Evolutionary conservation across 2,113 vertebrate genomes (phyloP).

Genomic region (Cricetomys ansorgei): DNA sequence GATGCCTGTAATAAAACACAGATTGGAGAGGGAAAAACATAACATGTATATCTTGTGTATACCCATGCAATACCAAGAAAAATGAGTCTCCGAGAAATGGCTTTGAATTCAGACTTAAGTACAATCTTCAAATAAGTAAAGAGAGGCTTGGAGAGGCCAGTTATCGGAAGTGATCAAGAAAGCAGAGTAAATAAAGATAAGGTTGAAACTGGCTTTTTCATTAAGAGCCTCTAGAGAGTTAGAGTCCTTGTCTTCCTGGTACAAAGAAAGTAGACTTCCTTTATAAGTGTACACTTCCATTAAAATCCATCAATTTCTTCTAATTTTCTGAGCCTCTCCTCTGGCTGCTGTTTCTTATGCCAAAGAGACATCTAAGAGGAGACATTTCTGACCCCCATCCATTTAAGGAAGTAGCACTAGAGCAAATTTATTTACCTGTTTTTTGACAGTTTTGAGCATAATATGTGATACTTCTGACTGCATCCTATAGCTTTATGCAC

Average conservation of each 20-base stretch:
- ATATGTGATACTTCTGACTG: neutral
- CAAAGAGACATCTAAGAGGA: neutral
- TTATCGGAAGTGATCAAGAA: neutral
- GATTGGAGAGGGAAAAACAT: neutral
- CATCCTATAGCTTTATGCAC: neutral
- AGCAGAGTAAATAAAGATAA: neutral
- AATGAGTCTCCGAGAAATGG: neutral
- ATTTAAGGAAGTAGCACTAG: neutral
- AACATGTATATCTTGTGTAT: neutral
- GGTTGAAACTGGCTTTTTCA: neutral
- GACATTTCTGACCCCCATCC: neutral
- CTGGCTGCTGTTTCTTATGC: neutral
- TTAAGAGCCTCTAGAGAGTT: neutral
- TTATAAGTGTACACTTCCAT: neutral
- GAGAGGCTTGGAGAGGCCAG: neutral
- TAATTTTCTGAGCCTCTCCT: neutral
- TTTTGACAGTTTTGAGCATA: neutral
- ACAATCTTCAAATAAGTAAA: neutral
- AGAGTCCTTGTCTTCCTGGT: neutral
- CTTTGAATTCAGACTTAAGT: neutral
- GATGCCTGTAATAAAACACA: neutral
- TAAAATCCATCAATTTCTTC: neutral
- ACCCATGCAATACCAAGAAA: neutral
- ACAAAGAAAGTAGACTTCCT: neutral
- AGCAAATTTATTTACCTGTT: neutral